These are phyloP conservation scores for Brachymystax lenok DNA, from an alignment of 2,797 vertebrate genomes.

Conservation along the genomic window DNA sequence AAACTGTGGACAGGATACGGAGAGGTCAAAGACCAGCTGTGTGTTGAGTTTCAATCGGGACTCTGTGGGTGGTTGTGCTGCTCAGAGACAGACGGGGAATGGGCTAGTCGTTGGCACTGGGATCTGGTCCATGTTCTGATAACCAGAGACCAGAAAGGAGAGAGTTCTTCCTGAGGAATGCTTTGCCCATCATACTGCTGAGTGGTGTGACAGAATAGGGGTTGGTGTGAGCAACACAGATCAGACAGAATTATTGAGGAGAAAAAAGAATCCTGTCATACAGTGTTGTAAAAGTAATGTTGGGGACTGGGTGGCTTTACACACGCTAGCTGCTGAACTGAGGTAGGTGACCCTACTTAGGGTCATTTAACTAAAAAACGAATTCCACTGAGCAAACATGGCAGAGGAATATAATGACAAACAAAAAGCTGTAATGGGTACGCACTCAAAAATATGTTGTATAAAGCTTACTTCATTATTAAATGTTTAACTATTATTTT, in stretches of 20 bases:
- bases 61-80: slow-evolving; percentile 35
- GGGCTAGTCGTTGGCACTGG: slow-evolving; percentile 34
- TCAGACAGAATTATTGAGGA: background rate
- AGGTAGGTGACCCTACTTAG: background rate
- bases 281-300: no score
- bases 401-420: background rate
- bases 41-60: slow-evolving; percentile 26
- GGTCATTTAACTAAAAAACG: background rate
- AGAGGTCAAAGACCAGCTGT: slow-evolving; percentile 42
- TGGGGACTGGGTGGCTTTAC: no score
- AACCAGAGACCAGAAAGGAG: slow-evolving; percentile 21
- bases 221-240: no score
- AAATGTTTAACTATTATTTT: no score
- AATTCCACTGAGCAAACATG: background rate
- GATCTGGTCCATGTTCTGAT: slow-evolving; percentile 41
- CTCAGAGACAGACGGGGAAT: slow-evolving; percentile 33
- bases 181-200: background rate
- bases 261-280: no score
- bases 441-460: no score
- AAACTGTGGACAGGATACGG: slow-evolving; percentile 53
- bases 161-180: slow-evolving; percentile 29
- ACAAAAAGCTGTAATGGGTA: background rate
- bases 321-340: background rate
- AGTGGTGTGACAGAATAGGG: no score
- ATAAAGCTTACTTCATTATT: no score